A percentile compares a stretch with the other conserved stretches of the same genome.
phyloP scores from a whole-genome alignment of 2,797 vertebrate species.

The Valencia hispanica region DNA sequence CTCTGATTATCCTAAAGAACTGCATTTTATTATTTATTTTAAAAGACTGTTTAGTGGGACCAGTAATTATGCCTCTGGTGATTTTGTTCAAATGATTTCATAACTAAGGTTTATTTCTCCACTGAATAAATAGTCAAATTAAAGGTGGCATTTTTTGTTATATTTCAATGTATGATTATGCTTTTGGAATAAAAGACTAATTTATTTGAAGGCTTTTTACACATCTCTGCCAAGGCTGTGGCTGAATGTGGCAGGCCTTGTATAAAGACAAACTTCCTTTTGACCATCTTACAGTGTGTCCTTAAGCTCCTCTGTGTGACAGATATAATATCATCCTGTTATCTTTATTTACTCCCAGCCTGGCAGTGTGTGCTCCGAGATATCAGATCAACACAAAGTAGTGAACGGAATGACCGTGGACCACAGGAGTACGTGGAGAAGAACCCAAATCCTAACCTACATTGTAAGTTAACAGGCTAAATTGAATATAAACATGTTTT shows the following conservation, averaged over 20 bases:
- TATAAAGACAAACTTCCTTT: background rate
- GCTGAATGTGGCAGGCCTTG: background rate
- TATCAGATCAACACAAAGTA: slow-evolving; percentile 89
- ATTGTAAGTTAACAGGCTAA: slow-evolving; percentile 84
- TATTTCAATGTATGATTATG: background rate
- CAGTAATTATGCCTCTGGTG: background rate
- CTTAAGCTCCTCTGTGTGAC: background rate
- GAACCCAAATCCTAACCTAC: slow-evolving; percentile 93
- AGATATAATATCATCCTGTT: slow-evolving; percentile 4
- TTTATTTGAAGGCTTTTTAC: background rate
- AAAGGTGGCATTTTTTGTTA: background rate
- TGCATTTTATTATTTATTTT: background rate
- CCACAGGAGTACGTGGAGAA: slow-evolving; percentile 98
- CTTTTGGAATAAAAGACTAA: background rate
- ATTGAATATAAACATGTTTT: background rate
- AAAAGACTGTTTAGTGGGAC: background rate
- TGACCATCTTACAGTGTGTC: background rate
- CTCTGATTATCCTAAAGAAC: background rate
- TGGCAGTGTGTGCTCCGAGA: slow-evolving; percentile 98
- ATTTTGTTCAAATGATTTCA: background rate
- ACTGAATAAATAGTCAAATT: background rate
- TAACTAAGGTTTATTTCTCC: background rate
- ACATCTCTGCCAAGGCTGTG: background rate
- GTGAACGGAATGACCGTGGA: slow-evolving; percentile 90
- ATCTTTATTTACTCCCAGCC: slow-evolving; percentile 74